A percentile compares a stretch with the other conserved stretches of the same genome.
phyloP scores from a whole-genome alignment of 2,888 invertebrate genomes.

The Cantharis rufa region DNA sequence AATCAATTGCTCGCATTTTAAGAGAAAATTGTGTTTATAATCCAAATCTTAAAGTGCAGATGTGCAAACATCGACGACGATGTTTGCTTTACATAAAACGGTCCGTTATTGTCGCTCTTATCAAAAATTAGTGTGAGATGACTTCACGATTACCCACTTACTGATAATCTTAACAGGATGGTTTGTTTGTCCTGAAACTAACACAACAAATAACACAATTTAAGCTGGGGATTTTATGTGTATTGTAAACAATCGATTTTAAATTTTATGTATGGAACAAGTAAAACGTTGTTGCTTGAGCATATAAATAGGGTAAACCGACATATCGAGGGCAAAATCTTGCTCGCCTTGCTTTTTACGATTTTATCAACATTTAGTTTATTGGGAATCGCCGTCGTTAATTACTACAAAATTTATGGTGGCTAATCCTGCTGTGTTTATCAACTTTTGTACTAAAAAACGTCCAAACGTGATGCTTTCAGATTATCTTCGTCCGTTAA shows the following conservation, averaged over 20 bases:
- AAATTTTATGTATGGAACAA: neutral
- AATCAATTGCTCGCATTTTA: neutral
- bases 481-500: neutral
- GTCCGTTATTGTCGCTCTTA: neutral
- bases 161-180: too few relatives aligned
- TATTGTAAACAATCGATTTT: neutral
- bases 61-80: neutral
- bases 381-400: neutral
- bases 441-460: neutral
- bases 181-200: neutral
- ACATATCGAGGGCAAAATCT: slow-evolving; percentile 11
- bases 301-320: slow-evolving; percentile 14
- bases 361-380: neutral
- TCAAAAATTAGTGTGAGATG: neutral
- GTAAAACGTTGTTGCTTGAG: slow-evolving; percentile 8
- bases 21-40: neutral
- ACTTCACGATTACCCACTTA: neutral
- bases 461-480: neutral
- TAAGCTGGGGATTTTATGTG: neutral
- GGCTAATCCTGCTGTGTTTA: neutral
- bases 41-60: neutral
- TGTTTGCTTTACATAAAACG: neutral
- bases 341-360: slow-evolving; percentile 1
- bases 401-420: neutral
- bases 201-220: neutral